Evolutionary conservation across 1,140 invertebrate species (phyloP), one percentile per base, ranked within the genome.

Genomic region (Drosophila leontia): DNA sequence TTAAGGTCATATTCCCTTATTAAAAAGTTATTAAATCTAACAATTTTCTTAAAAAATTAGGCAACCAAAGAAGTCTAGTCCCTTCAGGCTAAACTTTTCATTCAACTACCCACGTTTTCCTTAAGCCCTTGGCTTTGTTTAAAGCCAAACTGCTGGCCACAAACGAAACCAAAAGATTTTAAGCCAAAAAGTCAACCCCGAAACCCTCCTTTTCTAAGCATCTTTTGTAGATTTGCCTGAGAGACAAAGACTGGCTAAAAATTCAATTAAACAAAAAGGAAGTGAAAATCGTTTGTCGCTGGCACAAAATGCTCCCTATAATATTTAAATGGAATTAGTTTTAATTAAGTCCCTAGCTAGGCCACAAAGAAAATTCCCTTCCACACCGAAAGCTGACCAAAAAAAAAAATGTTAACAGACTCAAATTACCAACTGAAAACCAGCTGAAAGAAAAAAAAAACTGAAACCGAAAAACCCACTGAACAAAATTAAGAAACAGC

Each of bases 301-400:
- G 37, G 34, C 78, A 39, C 69, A 67, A 77, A 78, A 76, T 80
- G 72, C 64, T 79, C 80, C 77, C 75, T 77, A 83, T 83, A 88
- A 75, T 87, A 84, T 90, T 81, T 84, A 90, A 88, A 84, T 90
- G 77, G 72, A 81, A 90, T 88, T 88, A 84, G 85, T 84, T 88
- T 88, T 88, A 87, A 88, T 88, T 90, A 88, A 84, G 85, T 88
- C 81, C 69, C 58, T 56, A 17, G 53, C 61, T 76, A 59, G 55
- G 80, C 82, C 82, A 84, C 76, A 87, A 88, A 78, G 71, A 35
- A 59, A 76, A 47, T 60, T 72, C 69, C 70, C 67, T 51, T 50
- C 23, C 29, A 48, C 76, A 67, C 78, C 76, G 63, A 80, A 80
- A 63, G 58, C 51, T 72, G 34, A 59, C 78, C 58, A 37, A 65